Evolutionary conservation across 2,888 invertebrate species (phyloP).

Genomic region (Priapulus caudatus): DNA sequence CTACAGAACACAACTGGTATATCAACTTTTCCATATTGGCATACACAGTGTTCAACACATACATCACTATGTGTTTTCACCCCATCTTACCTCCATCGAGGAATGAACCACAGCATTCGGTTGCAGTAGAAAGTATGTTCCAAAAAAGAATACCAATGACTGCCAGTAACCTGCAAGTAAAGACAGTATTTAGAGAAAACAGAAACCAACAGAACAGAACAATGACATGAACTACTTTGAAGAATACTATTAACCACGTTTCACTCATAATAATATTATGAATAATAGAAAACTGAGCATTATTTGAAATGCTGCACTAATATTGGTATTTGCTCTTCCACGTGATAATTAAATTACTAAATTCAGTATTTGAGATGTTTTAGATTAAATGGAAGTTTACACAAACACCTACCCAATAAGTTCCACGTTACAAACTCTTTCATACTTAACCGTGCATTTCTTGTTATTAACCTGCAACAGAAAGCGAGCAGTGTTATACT

Average conservation of each 20-base stretch:
- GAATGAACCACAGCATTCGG: neutral
- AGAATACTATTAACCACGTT: neutral
- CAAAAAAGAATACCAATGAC: constrained; percentile 35
- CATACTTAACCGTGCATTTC: constrained; percentile 10
- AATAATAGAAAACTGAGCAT: neutral
- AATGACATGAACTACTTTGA: neutral
- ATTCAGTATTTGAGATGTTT: too few relatives aligned
- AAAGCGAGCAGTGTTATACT: too few relatives aligned
- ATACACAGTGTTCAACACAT: too few relatives aligned
- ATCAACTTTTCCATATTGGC: too few relatives aligned
- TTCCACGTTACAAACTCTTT: neutral
- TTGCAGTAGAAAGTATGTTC: constrained; percentile 26
- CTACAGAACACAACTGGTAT: too few relatives aligned
- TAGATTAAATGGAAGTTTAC: too few relatives aligned
- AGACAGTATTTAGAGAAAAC: constrained; percentile 37
- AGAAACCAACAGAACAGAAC: constrained; percentile 4
- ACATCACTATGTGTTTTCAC: too few relatives aligned
- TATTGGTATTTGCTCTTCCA: too few relatives aligned
- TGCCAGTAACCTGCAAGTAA: constrained; percentile 41
- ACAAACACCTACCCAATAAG: neutral
- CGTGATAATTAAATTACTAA: too few relatives aligned
- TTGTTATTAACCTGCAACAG: constrained; percentile 9
- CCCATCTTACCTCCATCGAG: too few relatives aligned
- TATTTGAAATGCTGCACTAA: too few relatives aligned
- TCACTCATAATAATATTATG: neutral